Base-by-base conservation (phyloP, 2,797 vertebrate genomes). In the Orestias chungarensis region DNA sequence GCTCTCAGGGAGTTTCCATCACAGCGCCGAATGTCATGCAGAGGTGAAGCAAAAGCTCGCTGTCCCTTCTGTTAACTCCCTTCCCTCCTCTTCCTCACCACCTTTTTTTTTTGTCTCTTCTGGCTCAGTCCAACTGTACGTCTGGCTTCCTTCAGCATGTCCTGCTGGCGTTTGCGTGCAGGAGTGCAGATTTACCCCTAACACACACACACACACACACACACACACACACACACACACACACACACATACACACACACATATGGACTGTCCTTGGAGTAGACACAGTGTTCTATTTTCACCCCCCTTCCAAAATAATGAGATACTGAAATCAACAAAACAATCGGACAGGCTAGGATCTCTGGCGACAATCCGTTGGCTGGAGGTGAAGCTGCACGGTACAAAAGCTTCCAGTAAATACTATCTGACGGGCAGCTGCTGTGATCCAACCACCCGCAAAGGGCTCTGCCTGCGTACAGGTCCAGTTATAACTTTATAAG, bases 381-480 rank as follows among this genome's bases (percentile, higher is more conserved):
- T 76, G 73, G 62, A 70, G 74, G 76, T 76, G 71, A 76, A 83
- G 44, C 73, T 73, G 71, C 35, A 0, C 65, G n/a, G 72, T 66
- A 87, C 82, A 77, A 81, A 82, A 66, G 75, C 80, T 90, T 89
- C 87, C 86, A 80, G 86, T 88, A 89, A 88, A 87, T 79, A 82
- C 43, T 17, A 78, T 89, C 59, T 81, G 88, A 86, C 83, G 83
- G 54, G 68, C 85, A 79, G 87, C 85, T 82, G 87, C 80, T 81
- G 83, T 76, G 76, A 80, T 87, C 86, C 79, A 86, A 86, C 85
- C 86, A 84, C 76, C 86, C 85, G 79, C 82, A 71, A 4, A 81
- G 68, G 74, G 78, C 68, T 73, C 54, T 59, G 74, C 73, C 40
- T 47, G 74, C 0, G 62, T 74, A 47, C 44, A 71, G 10, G 31